phyloP scores from a whole-genome alignment of 1,140 invertebrate genomes.

The Heliconius eleuchia region DNA sequence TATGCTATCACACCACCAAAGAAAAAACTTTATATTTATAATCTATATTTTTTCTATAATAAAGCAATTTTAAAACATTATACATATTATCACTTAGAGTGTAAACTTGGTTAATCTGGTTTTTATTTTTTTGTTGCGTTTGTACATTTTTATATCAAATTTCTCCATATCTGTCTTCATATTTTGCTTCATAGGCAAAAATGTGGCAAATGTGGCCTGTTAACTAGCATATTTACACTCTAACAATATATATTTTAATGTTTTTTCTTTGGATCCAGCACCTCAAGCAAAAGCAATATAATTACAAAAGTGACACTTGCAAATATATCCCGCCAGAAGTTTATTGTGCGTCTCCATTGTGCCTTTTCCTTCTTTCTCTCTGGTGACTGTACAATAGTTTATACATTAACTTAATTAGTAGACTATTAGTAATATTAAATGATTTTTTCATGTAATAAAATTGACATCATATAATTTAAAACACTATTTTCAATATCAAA shows the following conservation, averaged over 20 bases:
- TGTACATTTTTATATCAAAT: too few relatives aligned
- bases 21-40: constrained; percentile 58
- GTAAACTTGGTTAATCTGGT: too few relatives aligned
- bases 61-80: too few relatives aligned
- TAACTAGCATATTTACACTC: too few relatives aligned
- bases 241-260: constrained; percentile 24
- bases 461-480: too few relatives aligned
- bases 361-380: constrained; percentile 78
- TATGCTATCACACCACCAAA: constrained; percentile 59
- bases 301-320: constrained; percentile 78
- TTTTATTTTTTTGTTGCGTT: too few relatives aligned
- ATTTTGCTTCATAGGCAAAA: too few relatives aligned
- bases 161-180: too few relatives aligned
- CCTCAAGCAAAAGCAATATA: constrained; percentile 45
- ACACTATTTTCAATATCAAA: too few relatives aligned
- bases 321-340: constrained; percentile 81
- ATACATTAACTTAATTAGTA: constrained; percentile 7
- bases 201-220: too few relatives aligned
- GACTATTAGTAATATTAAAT: background rate
- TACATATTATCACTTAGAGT: too few relatives aligned
- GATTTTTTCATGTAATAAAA: too few relatives aligned
- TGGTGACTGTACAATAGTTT: constrained; percentile 71
- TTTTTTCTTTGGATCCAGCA: constrained; percentile 66
- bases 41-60: background rate
- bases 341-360: constrained; percentile 80